phyloP scores from a whole-genome alignment of 2,797 vertebrate genomes.

The Enteromius thamalakanensis region DNA sequence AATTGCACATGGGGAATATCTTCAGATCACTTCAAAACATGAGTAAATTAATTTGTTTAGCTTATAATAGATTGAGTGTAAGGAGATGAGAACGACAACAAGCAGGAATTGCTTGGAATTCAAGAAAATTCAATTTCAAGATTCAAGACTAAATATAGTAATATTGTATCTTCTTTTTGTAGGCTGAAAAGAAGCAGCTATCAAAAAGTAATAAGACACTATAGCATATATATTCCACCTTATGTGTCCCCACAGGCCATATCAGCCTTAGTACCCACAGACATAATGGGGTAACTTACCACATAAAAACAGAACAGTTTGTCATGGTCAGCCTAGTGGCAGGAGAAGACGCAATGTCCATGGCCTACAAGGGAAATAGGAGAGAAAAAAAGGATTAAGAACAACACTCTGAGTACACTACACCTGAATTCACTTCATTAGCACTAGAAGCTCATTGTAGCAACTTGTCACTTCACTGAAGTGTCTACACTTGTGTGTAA shows the following conservation, averaged over 20 bases:
- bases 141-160: neutral
- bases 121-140: no score
- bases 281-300: conserved; percentile 69
- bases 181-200: conserved; percentile 50
- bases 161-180: neutral
- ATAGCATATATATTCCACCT: conserved; percentile 23
- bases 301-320: conserved; percentile 54
- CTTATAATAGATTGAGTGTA: neutral
- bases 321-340: conserved; percentile 23
- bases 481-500: neutral
- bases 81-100: neutral
- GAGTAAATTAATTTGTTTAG: neutral
- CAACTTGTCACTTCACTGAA: conserved; percentile 1
- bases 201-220: conserved; percentile 54
- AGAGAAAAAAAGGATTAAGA: conserved; percentile 13
- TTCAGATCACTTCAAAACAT: neutral
- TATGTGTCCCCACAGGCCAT: conserved; percentile 49
- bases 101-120: no score
- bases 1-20: neutral
- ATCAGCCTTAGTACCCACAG: conserved; percentile 56
- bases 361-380: conserved; percentile 35
- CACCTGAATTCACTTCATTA: conserved; percentile 12
- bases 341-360: conserved; percentile 21
- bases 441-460: neutral
- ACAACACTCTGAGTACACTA: neutral